Evolutionary conservation across 2,797 vertebrate genomes (phyloP), one percentile per base, ranked within the genome.

Genomic region (Danio tinwini): DNA sequence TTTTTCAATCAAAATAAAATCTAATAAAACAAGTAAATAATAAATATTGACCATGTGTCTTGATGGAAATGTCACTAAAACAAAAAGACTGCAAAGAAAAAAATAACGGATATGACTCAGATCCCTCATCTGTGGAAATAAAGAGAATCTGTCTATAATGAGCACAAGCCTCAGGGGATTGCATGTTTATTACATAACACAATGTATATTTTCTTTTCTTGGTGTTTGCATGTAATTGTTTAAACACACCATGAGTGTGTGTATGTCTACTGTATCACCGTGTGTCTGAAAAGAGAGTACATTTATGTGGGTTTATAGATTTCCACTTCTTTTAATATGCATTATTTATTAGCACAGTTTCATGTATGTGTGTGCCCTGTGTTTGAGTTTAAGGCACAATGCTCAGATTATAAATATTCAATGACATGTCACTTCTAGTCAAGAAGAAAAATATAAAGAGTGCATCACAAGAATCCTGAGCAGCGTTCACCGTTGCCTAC

Each of bases 111-210:
- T 10, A 21, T 58, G 44, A 29, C 67, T 53, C 55, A 71, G 13
- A 42, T 63, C 16, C 3, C 21, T 19, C 16, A 44, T 39, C 64
- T n/a, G 55, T 74, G 71, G 70, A 80, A 67, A 74, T 47, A 45
- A 81, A 69, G 58, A 59, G 65, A 17, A 64, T 70, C 47, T 50
- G 67, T 76, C 12, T 47, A 52, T 77, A 77, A 82, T 37, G 50
- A 72, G 74, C 40, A 64, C 21, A 39, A 21, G 50, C 65, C 65
- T 72, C 74, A 21, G 59, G 74, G 59, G 47, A 76, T 13, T 39
- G 55, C n/a, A 44, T 64, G 21, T 13, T 29, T 14, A 58, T 82
- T 82, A 77, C 50, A 68, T 65, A 77, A 77, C 29, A 0, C 64
- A 39, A 40, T 5, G 3, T 55, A 44, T 45, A 8, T 29, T 11